Conservation (phyloP, 2,888 invertebrate genomes). For the Willowsia nigromaculata region DNA sequence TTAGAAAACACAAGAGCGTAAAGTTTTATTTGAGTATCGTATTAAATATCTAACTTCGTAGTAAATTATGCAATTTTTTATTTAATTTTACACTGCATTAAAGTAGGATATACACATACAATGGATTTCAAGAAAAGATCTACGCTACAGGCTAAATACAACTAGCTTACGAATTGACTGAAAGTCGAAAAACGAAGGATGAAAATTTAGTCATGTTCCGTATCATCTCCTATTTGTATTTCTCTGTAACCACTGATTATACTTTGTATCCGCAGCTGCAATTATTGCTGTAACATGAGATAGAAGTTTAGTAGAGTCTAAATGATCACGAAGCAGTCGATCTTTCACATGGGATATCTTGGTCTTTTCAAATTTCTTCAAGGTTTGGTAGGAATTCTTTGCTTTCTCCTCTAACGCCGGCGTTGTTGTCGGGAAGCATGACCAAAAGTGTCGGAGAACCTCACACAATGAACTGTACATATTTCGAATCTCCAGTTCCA, state of each 20-base stretch:
- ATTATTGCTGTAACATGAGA: conserved; percentile 73
- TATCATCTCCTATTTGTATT: conserved; percentile 59
- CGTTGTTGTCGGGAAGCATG: conserved; percentile 91
- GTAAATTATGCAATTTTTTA: too few species aligned
- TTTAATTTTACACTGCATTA: too few species aligned
- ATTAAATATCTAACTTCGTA: too few species aligned
- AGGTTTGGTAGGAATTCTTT: conserved; percentile 92
- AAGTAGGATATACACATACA: too few species aligned
- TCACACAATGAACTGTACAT: conserved; percentile 93
- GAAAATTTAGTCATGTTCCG: too few species aligned
- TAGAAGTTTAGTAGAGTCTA: conserved; percentile 69
- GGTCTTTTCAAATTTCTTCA: conserved; percentile 92
- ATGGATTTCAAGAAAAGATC: too few species aligned
- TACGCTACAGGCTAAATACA: too few species aligned
- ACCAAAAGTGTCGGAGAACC: conserved; percentile 96
- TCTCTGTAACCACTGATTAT: conserved; percentile 60
- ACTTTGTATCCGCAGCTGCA: conserved; percentile 73
- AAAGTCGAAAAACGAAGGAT: too few species aligned
- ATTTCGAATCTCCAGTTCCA: conserved; percentile 91
- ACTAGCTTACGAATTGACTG: too few species aligned
- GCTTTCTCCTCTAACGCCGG: conserved; percentile 89
- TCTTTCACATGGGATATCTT: conserved; percentile 83
- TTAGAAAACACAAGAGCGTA: too few species aligned
- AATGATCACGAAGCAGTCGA: conserved; percentile 74
- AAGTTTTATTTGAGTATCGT: too few species aligned